Evolutionary conservation across 2,888 invertebrate species (phyloP), one percentile per base, ranked within the genome.

Genomic region (Sinentomon sp.): DNA sequence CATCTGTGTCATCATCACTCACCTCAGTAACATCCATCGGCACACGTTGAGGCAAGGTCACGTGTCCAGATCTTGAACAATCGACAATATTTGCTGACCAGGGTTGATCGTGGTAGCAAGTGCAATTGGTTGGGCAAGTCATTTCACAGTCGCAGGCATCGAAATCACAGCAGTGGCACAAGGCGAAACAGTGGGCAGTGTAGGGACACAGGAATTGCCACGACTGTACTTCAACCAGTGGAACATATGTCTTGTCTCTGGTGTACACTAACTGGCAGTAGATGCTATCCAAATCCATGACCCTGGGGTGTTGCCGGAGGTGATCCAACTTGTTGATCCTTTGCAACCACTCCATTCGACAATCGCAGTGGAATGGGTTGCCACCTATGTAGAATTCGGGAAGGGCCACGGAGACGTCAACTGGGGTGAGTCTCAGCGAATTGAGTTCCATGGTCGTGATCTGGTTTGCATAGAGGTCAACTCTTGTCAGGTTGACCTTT

Each of bases 71-170:
- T 35, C 63, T 68, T 13, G 77, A 77, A 56, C 85, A 85, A 54
- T 82, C 80, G 43, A 85, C 83, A 43, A 85, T 76, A 52, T 85
- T 85, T 3, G 78, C 76, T 14, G 75, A 70, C 82, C 85, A 87
- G 33, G 76, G 70, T 49, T 78, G 75, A 57, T 89, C 85, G 52
- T 83, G 82, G 59, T 82, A 87, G 52, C 89, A 89, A 37, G 76
- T 76, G 60, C 89, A 89, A 53, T 82, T 80, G 28, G 64, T 65
- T 29, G 89, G 89, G 53, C 89, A 89, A 43, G 77, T 82, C 77
- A 85, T 85, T 60, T 85, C 80, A 60, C 89, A 89, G 57, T 89
- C 89, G 59, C 89, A 89, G 32, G 82, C 82, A 53, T 83, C 85
- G 55, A 82, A 89, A 53, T 85, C 83, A 57, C 89, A 89, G 59